These are phyloP conservation scores for Pogona vitticeps DNA, from an alignment of 2,113 vertebrate species.

Conservation along the genomic window DNA sequence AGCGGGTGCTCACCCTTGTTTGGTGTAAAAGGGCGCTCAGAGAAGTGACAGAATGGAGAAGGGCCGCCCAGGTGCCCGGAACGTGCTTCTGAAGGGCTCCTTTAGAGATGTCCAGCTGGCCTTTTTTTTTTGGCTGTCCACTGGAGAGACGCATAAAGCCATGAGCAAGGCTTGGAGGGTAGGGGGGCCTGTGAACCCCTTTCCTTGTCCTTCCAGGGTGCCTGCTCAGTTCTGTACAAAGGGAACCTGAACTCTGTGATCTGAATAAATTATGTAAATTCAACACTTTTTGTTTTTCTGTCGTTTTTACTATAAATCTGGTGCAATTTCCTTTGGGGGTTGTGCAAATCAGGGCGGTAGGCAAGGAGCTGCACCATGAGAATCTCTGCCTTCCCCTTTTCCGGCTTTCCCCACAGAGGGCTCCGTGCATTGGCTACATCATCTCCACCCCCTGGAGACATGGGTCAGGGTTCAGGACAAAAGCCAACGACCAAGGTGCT, in stretches of 20 bases:
- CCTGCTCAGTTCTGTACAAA: neutral
- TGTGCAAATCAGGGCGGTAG: too few relatives aligned
- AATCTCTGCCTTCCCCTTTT: neutral
- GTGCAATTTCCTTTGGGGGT: too few relatives aligned
- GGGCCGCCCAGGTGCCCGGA: neutral
- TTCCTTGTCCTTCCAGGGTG: neutral
- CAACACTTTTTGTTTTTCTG: neutral
- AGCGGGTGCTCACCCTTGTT: too few relatives aligned
- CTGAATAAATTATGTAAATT: slow-evolving; percentile 26
- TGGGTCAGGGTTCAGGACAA: neutral
- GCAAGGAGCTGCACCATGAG: too few relatives aligned
- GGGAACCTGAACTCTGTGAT: neutral
- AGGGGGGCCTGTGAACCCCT: neutral
- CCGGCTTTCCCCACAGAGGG: too few relatives aligned
- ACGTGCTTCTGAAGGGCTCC: neutral
- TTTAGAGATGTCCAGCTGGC: neutral
- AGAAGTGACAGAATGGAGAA: neutral
- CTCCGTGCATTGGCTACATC: too few relatives aligned
- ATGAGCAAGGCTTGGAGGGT: neutral
- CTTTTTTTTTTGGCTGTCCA: too few relatives aligned
- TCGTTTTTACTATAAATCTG: neutral
- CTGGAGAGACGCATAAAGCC: neutral
- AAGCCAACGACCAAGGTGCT: neutral
- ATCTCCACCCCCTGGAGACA: too few relatives aligned
- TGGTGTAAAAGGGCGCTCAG: too few relatives aligned